Conservation (phyloP, 2,888 invertebrate species). For the Bellardia bayeri region DNA sequence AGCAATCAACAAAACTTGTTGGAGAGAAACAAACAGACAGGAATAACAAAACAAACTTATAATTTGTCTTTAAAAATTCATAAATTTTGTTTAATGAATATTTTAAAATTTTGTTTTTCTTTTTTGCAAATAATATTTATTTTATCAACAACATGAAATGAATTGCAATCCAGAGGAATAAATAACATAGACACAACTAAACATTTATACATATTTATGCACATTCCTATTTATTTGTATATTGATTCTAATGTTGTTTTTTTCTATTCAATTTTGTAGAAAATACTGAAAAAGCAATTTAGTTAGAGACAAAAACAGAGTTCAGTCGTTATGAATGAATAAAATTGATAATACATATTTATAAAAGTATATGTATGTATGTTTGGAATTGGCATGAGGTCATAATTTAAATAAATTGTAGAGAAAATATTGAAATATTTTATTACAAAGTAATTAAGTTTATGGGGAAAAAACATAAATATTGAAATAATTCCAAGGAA, state of each 20-base stretch:
- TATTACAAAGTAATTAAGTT: background rate
- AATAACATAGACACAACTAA: constrained; percentile 1
- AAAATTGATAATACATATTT: background rate
- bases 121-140: constrained; percentile 37
- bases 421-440: constrained; percentile 32
- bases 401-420: constrained; percentile 1
- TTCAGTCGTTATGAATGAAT: background rate
- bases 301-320: constrained; percentile 10
- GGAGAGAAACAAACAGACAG: background rate
- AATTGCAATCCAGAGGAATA: constrained; percentile 5
- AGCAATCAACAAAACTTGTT: background rate
- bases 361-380: too few species aligned
- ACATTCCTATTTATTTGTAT: constrained; percentile 15
- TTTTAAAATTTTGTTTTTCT: background rate
- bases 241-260: constrained; percentile 10
- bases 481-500: background rate
- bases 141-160: constrained; percentile 36
- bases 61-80: constrained; percentile 52
- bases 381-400: background rate
- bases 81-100: constrained; percentile 10
- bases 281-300: constrained; percentile 14
- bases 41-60: constrained; percentile 4
- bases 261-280: background rate
- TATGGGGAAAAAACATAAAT: background rate
- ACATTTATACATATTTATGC: constrained; percentile 9